Conservation (phyloP, 2,113 vertebrate genomes). For the Anser brachyrhynchus region DNA sequence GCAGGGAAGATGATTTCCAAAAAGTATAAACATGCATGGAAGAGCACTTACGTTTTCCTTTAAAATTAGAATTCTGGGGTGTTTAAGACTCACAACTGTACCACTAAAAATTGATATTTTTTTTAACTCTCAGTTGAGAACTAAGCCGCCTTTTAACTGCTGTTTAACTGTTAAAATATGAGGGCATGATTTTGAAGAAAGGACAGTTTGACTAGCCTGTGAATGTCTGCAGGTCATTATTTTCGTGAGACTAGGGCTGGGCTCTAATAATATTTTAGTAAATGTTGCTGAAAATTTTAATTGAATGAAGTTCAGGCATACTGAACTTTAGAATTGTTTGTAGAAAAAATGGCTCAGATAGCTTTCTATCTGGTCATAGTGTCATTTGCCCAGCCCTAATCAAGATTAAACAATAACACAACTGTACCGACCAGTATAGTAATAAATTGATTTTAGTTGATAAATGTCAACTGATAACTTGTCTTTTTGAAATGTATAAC, state of each 20-base stretch:
- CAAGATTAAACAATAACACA: slow-evolving; percentile 72
- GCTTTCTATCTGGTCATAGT: slow-evolving; percentile 81
- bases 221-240: slow-evolving; percentile 75
- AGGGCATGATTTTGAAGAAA: slow-evolving; percentile 68
- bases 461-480: slow-evolving; percentile 87
- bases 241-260: slow-evolving; percentile 84
- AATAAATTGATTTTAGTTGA: slow-evolving; percentile 84
- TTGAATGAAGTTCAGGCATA: slow-evolving; percentile 67
- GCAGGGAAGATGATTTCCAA: not conserved
- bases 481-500: slow-evolving; percentile 85
- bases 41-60: not conserved
- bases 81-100: slow-evolving; percentile 49
- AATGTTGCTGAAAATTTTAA: slow-evolving; percentile 71
- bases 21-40: not conserved
- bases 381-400: slow-evolving; percentile 83
- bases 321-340: slow-evolving; percentile 70
- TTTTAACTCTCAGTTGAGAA: slow-evolving; percentile 49
- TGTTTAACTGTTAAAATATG: slow-evolving; percentile 68
- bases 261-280: slow-evolving; percentile 72
- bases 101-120: slow-evolving; percentile 24
- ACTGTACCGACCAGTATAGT: slow-evolving; percentile 77
- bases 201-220: slow-evolving; percentile 67
- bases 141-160: slow-evolving; percentile 65
- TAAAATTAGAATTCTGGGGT: slow-evolving; percentile 42
- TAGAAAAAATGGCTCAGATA: slow-evolving; percentile 78